Base-by-base conservation (phyloP, 2,888 invertebrate species). In the Noctua janthe region DNA sequence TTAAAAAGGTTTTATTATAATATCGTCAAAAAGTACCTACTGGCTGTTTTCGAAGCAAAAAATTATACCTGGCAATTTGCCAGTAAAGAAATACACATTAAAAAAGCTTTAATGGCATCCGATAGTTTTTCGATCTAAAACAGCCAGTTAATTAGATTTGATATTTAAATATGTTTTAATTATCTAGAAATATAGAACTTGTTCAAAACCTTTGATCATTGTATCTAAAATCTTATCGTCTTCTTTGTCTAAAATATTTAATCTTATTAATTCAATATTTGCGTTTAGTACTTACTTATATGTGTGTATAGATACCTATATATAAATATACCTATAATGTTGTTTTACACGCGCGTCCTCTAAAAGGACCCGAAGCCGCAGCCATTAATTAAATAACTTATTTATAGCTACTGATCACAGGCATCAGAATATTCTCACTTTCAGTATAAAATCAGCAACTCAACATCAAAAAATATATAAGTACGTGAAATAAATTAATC, bases 51-150 rank as follows among this genome's bases (percentile, higher is more conserved):
- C 8, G 23, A 47, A 39, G 11, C 29, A 80, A 74, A 73, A 79
- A 15, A 15, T 0, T 13, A 35, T 2, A 17, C 4, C 47, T 23
- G 11, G 51, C 69, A 20, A 73, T 59, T 67, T 54, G 13, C 11
- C 6, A n/a, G 10, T 15, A 54, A 49, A 71, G n/a, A 71, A 56
- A 62, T 64, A 29, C 0, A 62, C 3, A 15, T 17, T 35, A 59
- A 35, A 59, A 64, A 76, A 70, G n/a, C 1, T 74, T 71, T 39
- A 71, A 69, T 74, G 76, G 71, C 82, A 76, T 76, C 71, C n/a
- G 11, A 15, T 17, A n/a, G 8, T 69, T 81, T 76, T 69, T 81
- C 8, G 0, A 43, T 20, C n/a, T 5, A 1, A 51, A 67, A 43
- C 62, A 29, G 78, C 66, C 78, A 78, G 59, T 15, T 8, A 71